Percentiles rank a stretch among this genome's conserved stretches.
These are phyloP conservation scores for Stylophora pistillata DNA, from an alignment of 64 coral and sea anemone species.

Conservation along the genomic window DNA sequence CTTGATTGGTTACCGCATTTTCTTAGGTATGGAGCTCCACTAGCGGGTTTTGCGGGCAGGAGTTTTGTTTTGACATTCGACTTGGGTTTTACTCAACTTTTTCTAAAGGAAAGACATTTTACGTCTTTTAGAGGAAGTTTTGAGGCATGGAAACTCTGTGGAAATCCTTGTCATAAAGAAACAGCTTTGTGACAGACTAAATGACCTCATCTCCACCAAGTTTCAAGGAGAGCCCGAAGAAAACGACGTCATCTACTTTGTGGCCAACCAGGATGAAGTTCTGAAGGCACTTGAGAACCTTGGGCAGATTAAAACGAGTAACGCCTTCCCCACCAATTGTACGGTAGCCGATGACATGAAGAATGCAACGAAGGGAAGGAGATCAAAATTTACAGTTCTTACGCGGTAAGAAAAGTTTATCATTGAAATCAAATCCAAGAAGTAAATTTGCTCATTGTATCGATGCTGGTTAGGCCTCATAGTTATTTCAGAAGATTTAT, in stretches of 20 bases:
- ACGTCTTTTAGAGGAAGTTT: slow-evolving; percentile 81
- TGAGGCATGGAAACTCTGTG: slow-evolving; percentile 89
- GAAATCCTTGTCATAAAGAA: slow-evolving; percentile 97
- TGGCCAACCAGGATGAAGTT: slow-evolving; percentile 93
- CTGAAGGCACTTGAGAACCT: slow-evolving; percentile 85
- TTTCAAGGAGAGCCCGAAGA: slow-evolving; percentile 94
- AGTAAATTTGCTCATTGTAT: too few species aligned
- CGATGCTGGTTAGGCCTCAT: too few species aligned
- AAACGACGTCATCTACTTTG: slow-evolving; percentile 95
- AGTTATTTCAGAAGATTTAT: too few species aligned
- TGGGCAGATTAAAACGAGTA: slow-evolving; percentile 90
- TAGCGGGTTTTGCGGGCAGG: too few species aligned
- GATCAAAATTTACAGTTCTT: slow-evolving; percentile 77
- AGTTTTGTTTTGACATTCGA: too few species aligned
- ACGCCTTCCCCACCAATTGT: slow-evolving; percentile 88
- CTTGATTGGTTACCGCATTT: too few species aligned
- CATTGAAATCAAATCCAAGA: too few species aligned
- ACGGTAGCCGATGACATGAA: slow-evolving; percentile 86
- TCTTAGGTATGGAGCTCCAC: too few species aligned
- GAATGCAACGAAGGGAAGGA: slow-evolving; percentile 79
- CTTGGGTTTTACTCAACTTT: background rate
- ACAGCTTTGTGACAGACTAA: slow-evolving; percentile 87
- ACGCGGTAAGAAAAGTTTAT: slow-evolving; percentile 63
- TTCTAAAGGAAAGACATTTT: background rate
- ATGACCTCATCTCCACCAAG: slow-evolving; percentile 88